Evolutionary conservation across 2,113 vertebrate species (phyloP), one percentile per base, ranked within the genome.

Genomic region (Nibea coibor): DNA sequence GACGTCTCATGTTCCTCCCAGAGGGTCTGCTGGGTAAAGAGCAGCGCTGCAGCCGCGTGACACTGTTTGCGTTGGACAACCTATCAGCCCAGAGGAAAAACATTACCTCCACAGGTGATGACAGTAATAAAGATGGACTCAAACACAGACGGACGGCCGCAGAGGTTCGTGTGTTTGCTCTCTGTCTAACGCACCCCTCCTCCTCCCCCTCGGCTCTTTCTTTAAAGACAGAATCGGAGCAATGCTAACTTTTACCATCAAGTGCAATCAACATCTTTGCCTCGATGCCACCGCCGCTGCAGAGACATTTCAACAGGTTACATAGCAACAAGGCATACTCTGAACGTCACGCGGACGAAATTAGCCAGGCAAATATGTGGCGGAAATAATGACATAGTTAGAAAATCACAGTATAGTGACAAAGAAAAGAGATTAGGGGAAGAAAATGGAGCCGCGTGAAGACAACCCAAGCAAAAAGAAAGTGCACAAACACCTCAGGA

Each of bases 71-170:
- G 56, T 87, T 82, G 88, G 81, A 82, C 87, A 78, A 87, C 86
- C 78, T 63, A 56, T 80, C 80, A 56, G 70, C 83, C 69, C 75
- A 66, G 59, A 84, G 66, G 78, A 88, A 64, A 69, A 82, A 62
- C 83, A 69, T 72, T 65, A 80, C 68, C 72, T 58, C 81, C 42
- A 15, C 84, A 26, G 81, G 72, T 85, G 84, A 81, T 77, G 84
- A 80, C 87, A 62, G 81, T 88, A 90, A 90, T 88, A 84, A 90
- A 93, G 85, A 93, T 26, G 79, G 87, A 87, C 80, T 83, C 90
- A 62, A 85, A 77, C 87, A 75, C 35, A 0, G 69, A 70, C 48
- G 3, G 63, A 31, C 17, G 63, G 57, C 45, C 71, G 22, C 73
- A 1, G 66, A 75, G 80, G 82, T 75, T 64, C 35, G 57, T 20